Base-by-base conservation (phyloP, 2,888 invertebrate genomes). In the Nymphalis urticae region DNA sequence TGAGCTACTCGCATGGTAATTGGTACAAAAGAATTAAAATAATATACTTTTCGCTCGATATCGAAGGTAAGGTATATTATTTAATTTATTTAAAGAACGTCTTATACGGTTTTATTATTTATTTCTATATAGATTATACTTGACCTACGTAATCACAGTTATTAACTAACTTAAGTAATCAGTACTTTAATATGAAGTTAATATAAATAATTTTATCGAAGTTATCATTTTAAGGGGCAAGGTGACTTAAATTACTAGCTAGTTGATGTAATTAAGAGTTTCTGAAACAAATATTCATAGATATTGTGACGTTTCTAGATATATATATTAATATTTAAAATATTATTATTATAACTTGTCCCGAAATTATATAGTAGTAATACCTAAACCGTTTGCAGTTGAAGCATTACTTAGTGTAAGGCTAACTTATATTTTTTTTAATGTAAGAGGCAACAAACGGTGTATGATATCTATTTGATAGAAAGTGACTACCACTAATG, bases 161-260 rank as follows among this genome's bases (percentile, higher is more conserved):
- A 42, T 42, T 42, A 13, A 42, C 10, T 42, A 42, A 42, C 10
- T 19, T 51, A 51, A 51, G 48, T 48, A 48, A 48, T 48, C 48
- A 48, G 7, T 42, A 42, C 10, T 42, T 42, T 13, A 42, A 4
- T 13, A 42, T 42, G 42, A 42, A 13, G 54, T 24, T 24, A 32
- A 32, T 32, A 65, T 24, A 60, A 61, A 51, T 53, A 53, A 36
- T 16, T 27, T 56, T 32, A 56, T 32, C n/a, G 7, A 32, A 27
- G 27, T 27, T 9, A 51, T 51, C 13, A 2, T 42, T 42, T 51
- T 17, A 17, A 56, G 17, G 54, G 54, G 17, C 32, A 56, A 56
- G 54, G 54, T 56, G 54, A 56, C 54, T 56, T 56, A 32, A 32
- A 32, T 56, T 56, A 56, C 32, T 56, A 8, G 27, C 8, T 54